These are phyloP conservation scores for Cephalopachus bancanus DNA, from an alignment of 2,797 vertebrate genomes.

Conservation along the genomic window DNA sequence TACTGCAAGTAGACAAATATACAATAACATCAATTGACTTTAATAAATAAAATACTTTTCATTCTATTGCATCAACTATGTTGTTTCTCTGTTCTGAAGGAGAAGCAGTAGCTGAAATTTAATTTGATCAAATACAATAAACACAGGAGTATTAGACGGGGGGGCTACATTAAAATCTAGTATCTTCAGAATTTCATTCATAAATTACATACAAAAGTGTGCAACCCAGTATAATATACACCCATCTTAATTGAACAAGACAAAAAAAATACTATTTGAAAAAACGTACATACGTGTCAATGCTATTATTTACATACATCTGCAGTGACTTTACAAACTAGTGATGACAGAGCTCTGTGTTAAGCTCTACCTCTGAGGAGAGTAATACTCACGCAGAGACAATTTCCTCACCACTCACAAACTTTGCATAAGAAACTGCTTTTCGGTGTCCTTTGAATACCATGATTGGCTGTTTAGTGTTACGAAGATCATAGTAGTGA, in stretches of 20 bases:
- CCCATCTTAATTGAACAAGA: constrained; percentile 60
- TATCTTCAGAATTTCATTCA: constrained; percentile 46
- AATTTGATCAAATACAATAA: constrained; percentile 44
- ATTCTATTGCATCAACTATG: constrained; percentile 13
- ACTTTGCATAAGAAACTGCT: constrained; percentile 99
- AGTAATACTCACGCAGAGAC: constrained; percentile 97
- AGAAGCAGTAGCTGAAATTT: constrained; percentile 30
- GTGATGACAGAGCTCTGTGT: neutral
- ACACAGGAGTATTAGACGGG: neutral
- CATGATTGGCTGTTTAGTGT: constrained; percentile 99
- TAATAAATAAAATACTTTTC: constrained; percentile 58
- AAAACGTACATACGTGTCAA: constrained; percentile 36
- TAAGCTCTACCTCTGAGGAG: neutral
- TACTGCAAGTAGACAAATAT: neutral
- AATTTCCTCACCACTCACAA: constrained; percentile 99
- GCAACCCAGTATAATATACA: constrained; percentile 16
- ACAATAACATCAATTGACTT: neutral
- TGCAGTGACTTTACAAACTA: neutral
- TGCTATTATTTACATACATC: neutral
- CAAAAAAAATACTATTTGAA: constrained; percentile 38
- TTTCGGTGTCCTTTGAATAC: constrained; percentile 99
- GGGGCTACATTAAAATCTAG: neutral
- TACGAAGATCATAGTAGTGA: constrained; percentile 99
- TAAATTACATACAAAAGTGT: constrained; percentile 47
- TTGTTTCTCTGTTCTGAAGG: constrained; percentile 3